A percentile compares a stretch with the other conserved stretches of the same genome.
Conservation (phyloP, 1,140 invertebrate species). For the Solen grandis region DNA sequence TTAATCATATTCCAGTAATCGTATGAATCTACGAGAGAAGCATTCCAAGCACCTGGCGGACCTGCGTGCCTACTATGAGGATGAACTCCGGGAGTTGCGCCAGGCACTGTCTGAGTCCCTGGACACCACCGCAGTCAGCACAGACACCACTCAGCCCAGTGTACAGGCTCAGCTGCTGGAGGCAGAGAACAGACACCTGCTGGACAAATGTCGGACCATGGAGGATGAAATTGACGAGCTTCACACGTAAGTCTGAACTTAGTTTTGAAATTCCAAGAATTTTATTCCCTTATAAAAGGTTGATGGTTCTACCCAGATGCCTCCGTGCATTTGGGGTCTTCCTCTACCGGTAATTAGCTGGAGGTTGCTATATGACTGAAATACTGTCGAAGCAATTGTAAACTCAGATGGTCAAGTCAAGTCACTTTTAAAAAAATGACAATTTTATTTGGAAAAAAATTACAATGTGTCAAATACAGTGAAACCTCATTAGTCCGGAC, state of each 20-base stretch:
- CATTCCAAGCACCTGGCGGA: slow-evolving; percentile 71
- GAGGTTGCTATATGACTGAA: no score
- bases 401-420: no score
- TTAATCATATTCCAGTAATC: slow-evolving; percentile 53
- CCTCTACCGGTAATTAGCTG: no score
- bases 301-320: no score
- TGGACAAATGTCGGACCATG: slow-evolving; percentile 52
- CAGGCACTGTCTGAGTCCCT: slow-evolving; percentile 53
- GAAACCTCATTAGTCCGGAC: no score
- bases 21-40: slow-evolving; percentile 69
- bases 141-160: background rate
- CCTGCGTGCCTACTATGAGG: slow-evolving; percentile 70
- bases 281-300: no score
- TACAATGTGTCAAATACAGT: no score
- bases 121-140: slow-evolving; percentile 16
- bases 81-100: slow-evolving; percentile 65
- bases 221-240: slow-evolving; percentile 61
- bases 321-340: no score
- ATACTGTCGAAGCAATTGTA: no score
- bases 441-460: no score
- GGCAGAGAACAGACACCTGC: slow-evolving; percentile 65
- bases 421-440: no score
- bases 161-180: slow-evolving; percentile 43
- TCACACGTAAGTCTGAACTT: slow-evolving; percentile 54
- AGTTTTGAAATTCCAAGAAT: no score